Evolutionary conservation across 1,140 invertebrate species (phyloP).

Genomic region (Calephelis virginiensis): DNA sequence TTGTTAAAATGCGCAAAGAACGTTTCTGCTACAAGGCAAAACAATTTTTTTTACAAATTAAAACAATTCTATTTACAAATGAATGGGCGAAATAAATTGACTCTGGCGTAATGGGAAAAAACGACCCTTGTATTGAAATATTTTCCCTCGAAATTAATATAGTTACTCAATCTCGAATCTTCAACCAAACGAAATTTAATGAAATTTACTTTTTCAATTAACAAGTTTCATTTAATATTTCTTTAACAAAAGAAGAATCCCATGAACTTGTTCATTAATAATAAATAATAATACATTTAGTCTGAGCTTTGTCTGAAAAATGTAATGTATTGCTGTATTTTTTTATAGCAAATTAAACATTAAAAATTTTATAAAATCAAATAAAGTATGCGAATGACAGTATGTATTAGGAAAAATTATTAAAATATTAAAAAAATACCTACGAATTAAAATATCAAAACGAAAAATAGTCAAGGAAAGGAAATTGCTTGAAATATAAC

Average conservation of each 20-base stretch:
- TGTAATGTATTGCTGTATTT: too few relatives aligned
- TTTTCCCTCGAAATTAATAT: not conserved
- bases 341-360: too few relatives aligned
- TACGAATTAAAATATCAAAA: not conserved
- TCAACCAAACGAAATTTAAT: slow-evolving; percentile 1
- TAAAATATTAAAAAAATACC: too few relatives aligned
- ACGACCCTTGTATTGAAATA: not conserved
- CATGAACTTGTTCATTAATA: too few relatives aligned
- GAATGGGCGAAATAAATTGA: not conserved
- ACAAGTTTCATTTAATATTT: not conserved
- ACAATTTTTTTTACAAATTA: too few relatives aligned
- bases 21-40: too few relatives aligned
- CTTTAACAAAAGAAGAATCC: not conserved
- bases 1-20: too few relatives aligned
- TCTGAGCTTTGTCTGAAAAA: too few relatives aligned
- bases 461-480: not conserved
- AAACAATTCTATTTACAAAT: not conserved
- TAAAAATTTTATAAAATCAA: too few relatives aligned
- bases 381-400: too few relatives aligned
- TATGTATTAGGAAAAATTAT: too few relatives aligned
- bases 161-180: not conserved
- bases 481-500: not conserved
- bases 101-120: not conserved
- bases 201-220: not conserved
- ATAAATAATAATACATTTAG: too few relatives aligned